Evolutionary conservation across 2,888 invertebrate species (phyloP), one percentile per base, ranked within the genome.

Genomic region (Ichneumoninae sp.): DNA sequence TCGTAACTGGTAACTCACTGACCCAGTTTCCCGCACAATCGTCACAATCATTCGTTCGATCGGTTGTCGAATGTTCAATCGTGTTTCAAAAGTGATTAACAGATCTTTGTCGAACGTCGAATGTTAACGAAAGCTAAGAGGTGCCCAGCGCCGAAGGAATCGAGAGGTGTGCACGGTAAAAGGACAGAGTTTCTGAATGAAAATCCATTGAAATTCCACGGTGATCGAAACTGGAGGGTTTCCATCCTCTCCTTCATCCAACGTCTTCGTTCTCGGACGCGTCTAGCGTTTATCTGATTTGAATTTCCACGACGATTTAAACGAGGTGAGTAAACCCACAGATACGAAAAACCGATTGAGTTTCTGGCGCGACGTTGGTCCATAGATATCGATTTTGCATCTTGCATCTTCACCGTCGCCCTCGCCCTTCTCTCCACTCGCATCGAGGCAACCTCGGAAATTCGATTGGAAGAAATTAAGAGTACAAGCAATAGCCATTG

Each of bases 181-280:
- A n/a, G 52, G 10, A 26, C 54, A 65, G 54, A 57, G 80, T 70
- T 74, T 52, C 60, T 47, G 54, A 75, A 57, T 52, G 74, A 10
- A 62, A 85, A 80, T 76, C 57, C 83, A 81, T 86, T 76, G 68
- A 85, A 83, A 85, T 85, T 85, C 57, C 65, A 86, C 83, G 79
- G 81, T 79, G 77, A 85, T 83, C 72, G 75, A 78, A 83, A 60
- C 76, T 79, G 68, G 79, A 83, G 76, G 75, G 47, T 60, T 36
- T 76, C 66, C 7, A 40, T 30, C 36, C 50, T 60, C 75, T 70
- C 33, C 16, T 16, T 33, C 81, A 52, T 47, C 36, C 33, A 40
- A 75, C 54, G 72, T 70, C 76, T 75, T 44, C 80, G 30, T 33
- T 54, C 36, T 60, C 33, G 19, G 52, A 8, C 47, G 22, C 66